Percentiles rank a stretch among this genome's conserved stretches.
Evolutionary conservation across 1,140 invertebrate species (phyloP).

Genomic region (Apis dorsata): DNA sequence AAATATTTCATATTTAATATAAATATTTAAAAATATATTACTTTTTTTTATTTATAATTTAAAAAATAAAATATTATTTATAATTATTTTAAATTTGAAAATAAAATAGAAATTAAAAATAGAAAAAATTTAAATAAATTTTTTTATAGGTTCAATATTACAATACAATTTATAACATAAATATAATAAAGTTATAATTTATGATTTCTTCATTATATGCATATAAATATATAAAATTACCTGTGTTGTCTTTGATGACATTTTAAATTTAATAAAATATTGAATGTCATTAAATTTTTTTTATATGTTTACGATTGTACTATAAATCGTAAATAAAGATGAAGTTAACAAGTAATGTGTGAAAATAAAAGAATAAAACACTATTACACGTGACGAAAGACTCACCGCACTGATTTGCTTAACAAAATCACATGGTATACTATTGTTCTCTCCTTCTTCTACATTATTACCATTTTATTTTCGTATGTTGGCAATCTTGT

Average conservation of each 20-base stretch:
- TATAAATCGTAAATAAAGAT: neutral
- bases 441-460: no score
- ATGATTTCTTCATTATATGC: neutral
- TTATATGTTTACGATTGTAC: neutral
- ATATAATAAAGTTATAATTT: neutral
- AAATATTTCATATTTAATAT: neutral
- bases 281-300: neutral
- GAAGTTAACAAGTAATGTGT: neutral
- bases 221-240: constrained; percentile 27
- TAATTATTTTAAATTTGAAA: neutral
- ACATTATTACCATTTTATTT: no score
- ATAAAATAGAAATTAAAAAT: neutral
- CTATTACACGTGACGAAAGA: no score
- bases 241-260: constrained; percentile 24
- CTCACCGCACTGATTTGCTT: no score
- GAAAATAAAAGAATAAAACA: no score
- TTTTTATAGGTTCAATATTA: neutral
- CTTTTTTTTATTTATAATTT: neutral
- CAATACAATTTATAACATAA: neutral
- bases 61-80: no score
- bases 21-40: neutral
- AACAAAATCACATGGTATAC: no score
- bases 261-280: constrained; percentile 1
- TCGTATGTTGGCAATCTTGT: no score
- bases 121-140: neutral